Conservation (phyloP, 2,797 vertebrate species). For the Pseudomugil tenellus region DNA sequence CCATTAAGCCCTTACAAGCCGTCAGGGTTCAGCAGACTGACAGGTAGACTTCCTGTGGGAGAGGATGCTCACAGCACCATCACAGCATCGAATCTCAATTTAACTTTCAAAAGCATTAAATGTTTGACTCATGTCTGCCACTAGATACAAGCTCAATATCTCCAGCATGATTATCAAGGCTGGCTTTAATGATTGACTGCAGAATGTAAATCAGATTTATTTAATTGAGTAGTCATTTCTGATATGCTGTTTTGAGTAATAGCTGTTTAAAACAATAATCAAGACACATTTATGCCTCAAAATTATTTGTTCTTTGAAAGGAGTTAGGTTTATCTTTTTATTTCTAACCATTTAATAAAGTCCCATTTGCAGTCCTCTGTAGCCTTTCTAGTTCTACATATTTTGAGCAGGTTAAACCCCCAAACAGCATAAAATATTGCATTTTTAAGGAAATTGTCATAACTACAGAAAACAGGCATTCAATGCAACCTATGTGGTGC, state of each 20-base stretch:
- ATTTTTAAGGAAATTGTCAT: background rate
- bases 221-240: background rate
- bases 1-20: slow-evolving; percentile 26
- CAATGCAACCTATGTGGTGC: background rate
- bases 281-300: background rate
- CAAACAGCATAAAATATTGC: background rate
- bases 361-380: background rate
- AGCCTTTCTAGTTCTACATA: background rate
- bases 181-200: background rate
- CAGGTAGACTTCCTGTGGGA: slow-evolving; percentile 50
- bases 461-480: background rate
- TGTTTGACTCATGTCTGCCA: background rate
- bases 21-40: slow-evolving; percentile 28
- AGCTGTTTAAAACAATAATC: background rate
- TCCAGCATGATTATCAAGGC: background rate
- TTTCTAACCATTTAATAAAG: no score
- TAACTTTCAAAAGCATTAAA: slow-evolving; percentile 31
- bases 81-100: slow-evolving; percentile 51
- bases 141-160: background rate
- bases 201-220: background rate
- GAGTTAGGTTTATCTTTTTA: no score
- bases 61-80: slow-evolving; percentile 35
- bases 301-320: no score
- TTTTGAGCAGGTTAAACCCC: background rate
- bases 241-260: background rate